These are phyloP conservation scores for Myxocyprinus asiaticus DNA, from an alignment of 2,113 vertebrate species.

Conservation along the genomic window DNA sequence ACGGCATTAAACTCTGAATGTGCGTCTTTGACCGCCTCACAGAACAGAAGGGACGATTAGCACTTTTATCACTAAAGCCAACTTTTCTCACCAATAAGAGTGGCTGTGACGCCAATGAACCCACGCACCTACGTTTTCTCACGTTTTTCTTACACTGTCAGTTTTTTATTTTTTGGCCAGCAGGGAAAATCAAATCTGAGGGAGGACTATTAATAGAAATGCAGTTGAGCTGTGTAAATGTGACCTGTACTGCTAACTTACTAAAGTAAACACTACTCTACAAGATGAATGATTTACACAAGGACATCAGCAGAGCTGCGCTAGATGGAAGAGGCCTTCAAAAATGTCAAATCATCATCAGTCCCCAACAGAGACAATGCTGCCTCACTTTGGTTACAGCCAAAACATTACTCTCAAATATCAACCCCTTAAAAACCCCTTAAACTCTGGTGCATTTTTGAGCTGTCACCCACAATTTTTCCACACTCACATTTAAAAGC, in stretches of 20 bases:
- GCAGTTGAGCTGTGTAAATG: constrained; percentile 40
- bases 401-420: too few relatives aligned
- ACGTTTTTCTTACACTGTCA: background rate
- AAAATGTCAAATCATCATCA: background rate
- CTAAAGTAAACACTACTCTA: constrained; percentile 44
- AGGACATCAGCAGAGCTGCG: background rate
- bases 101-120: constrained; percentile 62
- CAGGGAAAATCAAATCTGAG: constrained; percentile 47
- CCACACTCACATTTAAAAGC: too few relatives aligned
- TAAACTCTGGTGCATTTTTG: too few relatives aligned
- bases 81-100: constrained; percentile 54
- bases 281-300: constrained; percentile 36
- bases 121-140: constrained; percentile 44
- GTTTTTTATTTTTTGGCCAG: constrained; percentile 24
- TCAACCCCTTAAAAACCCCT: too few relatives aligned
- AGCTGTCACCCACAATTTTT: too few relatives aligned
- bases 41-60: constrained; percentile 36
- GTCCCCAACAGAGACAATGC: background rate
- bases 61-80: constrained; percentile 53
- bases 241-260: constrained; percentile 55
- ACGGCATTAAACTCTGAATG: constrained; percentile 59
- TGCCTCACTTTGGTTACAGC: background rate
- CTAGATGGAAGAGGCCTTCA: background rate
- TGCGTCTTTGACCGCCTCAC: constrained; percentile 45
- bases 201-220: constrained; percentile 57